Base-by-base conservation (phyloP, 1,140 invertebrate genomes). In the Berghia stephanieae region DNA sequence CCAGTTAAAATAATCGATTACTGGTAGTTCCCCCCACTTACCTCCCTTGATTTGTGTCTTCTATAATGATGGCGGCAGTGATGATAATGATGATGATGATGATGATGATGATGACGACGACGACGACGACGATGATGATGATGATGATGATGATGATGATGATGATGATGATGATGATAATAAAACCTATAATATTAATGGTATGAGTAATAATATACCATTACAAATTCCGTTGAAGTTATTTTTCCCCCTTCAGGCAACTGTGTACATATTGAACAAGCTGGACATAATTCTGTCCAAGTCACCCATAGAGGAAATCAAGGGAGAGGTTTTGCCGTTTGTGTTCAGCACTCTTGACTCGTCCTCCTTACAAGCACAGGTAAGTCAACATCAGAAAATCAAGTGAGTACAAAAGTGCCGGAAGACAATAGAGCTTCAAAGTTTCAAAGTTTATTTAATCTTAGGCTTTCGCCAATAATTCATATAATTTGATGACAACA, bases 291-390 rank as follows among this genome's bases (percentile, higher is more conserved):
- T 98, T 81, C 91, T 98, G 84, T 93, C 94, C 83, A 98, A 98
- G 89, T 95, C 95, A 34, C 93, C 94, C 10, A 89, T 92, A 34
- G 94, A 96, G 27, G 95, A 97, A 75, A 92, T 96, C 36, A 88
- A 90, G 79, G 91, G 91, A 13, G 95, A 98, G 81, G 93, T 98
- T 36, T 89, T 98, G 75, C 96, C 95, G 5, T 93, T 98, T 90
- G 90, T 99, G 10, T 98, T 95, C 90, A 93, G 92, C 75, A 94
- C 95, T 34, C 94, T 98, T 83, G 96, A 98, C 84, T 96, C 94
- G 83, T 93, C 94, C 46, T 96, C 94, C n/a, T 93, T 95, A 80
- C 95, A 96, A 91, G 94, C 97, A 77, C 95, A 98, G 93, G 96
- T 97, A 89, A 88, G 87, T 77, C 44, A 16, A 38, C 1, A 68